Base-by-base conservation (phyloP, 2,888 invertebrate species). In the Campoplex nolae region DNA sequence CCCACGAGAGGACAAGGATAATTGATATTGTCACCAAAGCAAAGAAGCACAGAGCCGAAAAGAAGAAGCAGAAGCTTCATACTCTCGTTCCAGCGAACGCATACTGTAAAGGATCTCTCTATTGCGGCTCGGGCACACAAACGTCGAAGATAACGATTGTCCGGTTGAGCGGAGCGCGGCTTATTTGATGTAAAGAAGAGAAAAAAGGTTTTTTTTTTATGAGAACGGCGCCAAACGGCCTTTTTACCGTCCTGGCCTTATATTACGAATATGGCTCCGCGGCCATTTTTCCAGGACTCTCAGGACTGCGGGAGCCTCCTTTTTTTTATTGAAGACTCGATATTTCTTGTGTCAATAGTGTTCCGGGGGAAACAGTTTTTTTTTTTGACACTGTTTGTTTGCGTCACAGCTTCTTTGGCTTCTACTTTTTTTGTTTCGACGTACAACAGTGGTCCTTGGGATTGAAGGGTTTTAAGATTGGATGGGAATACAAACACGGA, bases 121-220 rank as follows among this genome's bases (percentile, higher is more conserved):
- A 71, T 71, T 73, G 74, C 74, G 54, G 81, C n/a, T 74, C 38
- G 45, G 28, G 45, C 82, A 82, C 82, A 84, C 85, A 86, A 82
- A 86, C 84, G 79, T 68, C 84, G 85, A 84, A 93, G 93, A 93
- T 93, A 93, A 92, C 92, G 93, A 93, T 93, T 93, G 90, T 91
- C 90, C 91, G 91, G 90, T 90, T 87, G 91, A 90, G 81, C 85
- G 89, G 80, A 87, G 70, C 82, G 92, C 93, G 93, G 93, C 89
- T 13, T 88, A 88, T 93, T 93, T 93, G 90, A 93, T 92, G 90
- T 91, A 74, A 79, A 62, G 45, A 67, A 84, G 80, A 82, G 73
- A 71, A 82, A 51, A 79, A 38, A 75, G 73, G 71, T 75, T 65
- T 38, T 75, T 84, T 85, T 58, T 62, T 75, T 65, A n/a, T 54